These are phyloP conservation scores for Tubiluchus corallicola DNA, from an alignment of 2,888 invertebrate species.

Conservation along the genomic window DNA sequence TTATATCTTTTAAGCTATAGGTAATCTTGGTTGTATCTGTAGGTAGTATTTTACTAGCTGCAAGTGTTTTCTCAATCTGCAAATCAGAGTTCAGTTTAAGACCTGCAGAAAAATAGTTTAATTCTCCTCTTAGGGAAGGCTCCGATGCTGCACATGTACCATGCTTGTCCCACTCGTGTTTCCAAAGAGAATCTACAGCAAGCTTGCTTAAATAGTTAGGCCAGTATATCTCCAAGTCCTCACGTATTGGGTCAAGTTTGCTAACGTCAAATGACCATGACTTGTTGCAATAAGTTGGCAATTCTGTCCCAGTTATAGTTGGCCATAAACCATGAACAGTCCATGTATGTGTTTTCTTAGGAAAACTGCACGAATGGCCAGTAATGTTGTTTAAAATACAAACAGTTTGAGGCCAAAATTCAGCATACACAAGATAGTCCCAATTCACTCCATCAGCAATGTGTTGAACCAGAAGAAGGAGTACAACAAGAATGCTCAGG, in stretches of 20 bases:
- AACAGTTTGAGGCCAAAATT: too few relatives aligned
- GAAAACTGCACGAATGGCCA: constrained; percentile 43
- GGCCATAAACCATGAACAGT: constrained; percentile 66
- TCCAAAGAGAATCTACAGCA: constrained; percentile 39
- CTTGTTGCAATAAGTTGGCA: constrained; percentile 50
- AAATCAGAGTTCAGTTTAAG: too few relatives aligned
- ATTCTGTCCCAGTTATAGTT: constrained; percentile 42
- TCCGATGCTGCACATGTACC: constrained; percentile 52
- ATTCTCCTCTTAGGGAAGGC: constrained; percentile 38
- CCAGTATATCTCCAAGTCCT: constrained; percentile 43
- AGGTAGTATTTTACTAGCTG: too few relatives aligned
- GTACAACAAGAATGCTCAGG: too few relatives aligned
- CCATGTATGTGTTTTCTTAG: constrained; percentile 43
- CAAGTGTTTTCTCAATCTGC: too few relatives aligned
- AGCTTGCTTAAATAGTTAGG: constrained; percentile 43
- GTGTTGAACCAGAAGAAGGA: too few relatives aligned
- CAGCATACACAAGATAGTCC: too few relatives aligned
- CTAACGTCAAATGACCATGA: constrained; percentile 44
- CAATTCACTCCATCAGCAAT: too few relatives aligned
- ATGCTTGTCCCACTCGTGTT: constrained; percentile 64
- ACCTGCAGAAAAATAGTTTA: constrained; percentile 48
- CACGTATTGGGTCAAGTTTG: constrained; percentile 39
- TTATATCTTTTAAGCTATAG: too few relatives aligned
- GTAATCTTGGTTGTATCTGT: too few relatives aligned
- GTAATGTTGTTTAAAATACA: constrained; percentile 30